Percentiles rank a stretch among this genome's conserved stretches.
Conservation (phyloP, 1,140 invertebrate genomes). For the Calliphora vicina region DNA sequence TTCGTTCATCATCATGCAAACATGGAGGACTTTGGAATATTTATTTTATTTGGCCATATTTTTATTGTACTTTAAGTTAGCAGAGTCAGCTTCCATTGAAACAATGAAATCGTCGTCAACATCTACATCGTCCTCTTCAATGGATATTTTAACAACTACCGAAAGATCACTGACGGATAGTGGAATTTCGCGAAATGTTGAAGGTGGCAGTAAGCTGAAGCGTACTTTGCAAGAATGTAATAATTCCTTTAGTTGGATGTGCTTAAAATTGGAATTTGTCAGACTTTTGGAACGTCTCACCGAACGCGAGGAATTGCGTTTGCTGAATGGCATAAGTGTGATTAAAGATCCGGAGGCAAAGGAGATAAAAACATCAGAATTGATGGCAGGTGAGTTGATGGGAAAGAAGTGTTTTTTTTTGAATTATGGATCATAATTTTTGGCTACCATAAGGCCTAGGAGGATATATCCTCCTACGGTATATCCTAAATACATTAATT, state of each 20-base stretch:
- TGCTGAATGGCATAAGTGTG: conserved; percentile 76
- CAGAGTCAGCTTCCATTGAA: conserved; percentile 49
- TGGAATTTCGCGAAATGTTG: too few relatives aligned
- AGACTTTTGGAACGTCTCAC: conserved; percentile 77
- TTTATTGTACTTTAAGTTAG: conserved; percentile 52
- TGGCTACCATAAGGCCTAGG: too few relatives aligned
- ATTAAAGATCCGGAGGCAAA: conserved; percentile 71
- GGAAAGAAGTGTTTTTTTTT: too few relatives aligned
- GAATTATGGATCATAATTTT: too few relatives aligned
- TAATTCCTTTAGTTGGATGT: conserved; percentile 76
- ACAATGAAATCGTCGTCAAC: conserved; percentile 32
- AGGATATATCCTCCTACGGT: too few relatives aligned
- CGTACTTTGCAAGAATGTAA: conserved; percentile 68
- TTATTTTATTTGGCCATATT: conserved; percentile 53
- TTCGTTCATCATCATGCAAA: conserved; percentile 44
- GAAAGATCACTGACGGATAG: neutral
- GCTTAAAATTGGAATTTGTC: conserved; percentile 81
- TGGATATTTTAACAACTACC: conserved; percentile 32
- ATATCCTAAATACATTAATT: too few relatives aligned
- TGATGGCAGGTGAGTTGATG: conserved; percentile 67
- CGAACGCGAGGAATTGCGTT: conserved; percentile 59
- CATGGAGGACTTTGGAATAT: conserved; percentile 55
- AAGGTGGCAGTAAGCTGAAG: conserved; percentile 20
- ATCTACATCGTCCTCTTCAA: conserved; percentile 30
- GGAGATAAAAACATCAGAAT: conserved; percentile 70